These are phyloP conservation scores for Campopleginae sp. DNA, from an alignment of 2,888 invertebrate species.

Conservation along the genomic window DNA sequence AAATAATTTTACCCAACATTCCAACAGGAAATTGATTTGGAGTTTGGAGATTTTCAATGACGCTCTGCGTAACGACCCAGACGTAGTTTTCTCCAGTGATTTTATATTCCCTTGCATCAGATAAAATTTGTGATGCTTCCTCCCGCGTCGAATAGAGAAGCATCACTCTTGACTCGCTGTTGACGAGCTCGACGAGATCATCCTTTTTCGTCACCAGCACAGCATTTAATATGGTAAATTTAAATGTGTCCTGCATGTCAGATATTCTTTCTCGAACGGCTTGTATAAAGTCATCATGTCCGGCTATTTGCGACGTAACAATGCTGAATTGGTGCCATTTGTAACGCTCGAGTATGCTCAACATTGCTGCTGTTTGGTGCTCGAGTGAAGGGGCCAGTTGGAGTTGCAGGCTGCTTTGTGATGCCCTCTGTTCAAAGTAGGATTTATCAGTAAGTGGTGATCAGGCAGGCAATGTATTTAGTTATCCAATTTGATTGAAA, in stretches of 20 bases:
- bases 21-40: slow-evolving; percentile 94
- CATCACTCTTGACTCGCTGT: slow-evolving; percentile 96
- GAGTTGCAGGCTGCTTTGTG: slow-evolving; percentile 94
- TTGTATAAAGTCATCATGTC: slow-evolving; percentile 98
- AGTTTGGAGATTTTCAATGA: slow-evolving; percentile 92
- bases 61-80: slow-evolving; percentile 98
- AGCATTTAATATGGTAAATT: slow-evolving; percentile 94
- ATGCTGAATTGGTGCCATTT: slow-evolving; percentile 98
- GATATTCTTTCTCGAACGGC: slow-evolving; percentile 95
- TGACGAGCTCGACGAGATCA: slow-evolving; percentile 92
- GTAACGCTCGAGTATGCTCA: slow-evolving; percentile 97
- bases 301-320: slow-evolving; percentile 96
- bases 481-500: not conserved
- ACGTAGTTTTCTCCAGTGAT: slow-evolving; percentile 97
- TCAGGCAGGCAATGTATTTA: not conserved
- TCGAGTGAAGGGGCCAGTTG: slow-evolving; percentile 98
- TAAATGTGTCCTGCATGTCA: slow-evolving; percentile 91
- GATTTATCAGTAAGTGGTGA: not conserved
- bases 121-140: slow-evolving; percentile 93
- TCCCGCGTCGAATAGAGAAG: slow-evolving; percentile 95
- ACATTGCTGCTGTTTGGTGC: slow-evolving; percentile 98
- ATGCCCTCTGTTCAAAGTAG: slow-evolving; percentile 86
- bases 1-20: slow-evolving; percentile 89
- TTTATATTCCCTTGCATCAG: slow-evolving; percentile 90
- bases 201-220: slow-evolving; percentile 91